Evolutionary conservation across 2,888 invertebrate genomes (phyloP), one percentile per base, ranked within the genome.

Genomic region (Chalcosyrphus nemorum): DNA sequence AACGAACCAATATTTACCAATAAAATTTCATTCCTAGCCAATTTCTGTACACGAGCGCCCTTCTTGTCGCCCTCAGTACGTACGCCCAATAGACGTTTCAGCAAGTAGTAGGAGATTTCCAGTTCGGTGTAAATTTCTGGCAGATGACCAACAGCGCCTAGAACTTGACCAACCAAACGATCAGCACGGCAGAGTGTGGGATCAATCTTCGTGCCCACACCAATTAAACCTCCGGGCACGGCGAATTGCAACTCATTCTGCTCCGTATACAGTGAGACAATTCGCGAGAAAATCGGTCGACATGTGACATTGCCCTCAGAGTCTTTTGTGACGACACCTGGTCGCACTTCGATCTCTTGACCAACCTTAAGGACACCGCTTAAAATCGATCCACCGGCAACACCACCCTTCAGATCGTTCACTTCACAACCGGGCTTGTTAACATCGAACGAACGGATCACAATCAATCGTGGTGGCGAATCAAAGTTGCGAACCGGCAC

Each of bases 391-490:
- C 99, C 99, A 86, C 99, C 99, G 72, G 99, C 99, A 24, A 99
- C 99, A 24, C 99, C 99, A 41, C 99, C 99, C 90, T 98, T 97
- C 72, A 99, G 93, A 92, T 99, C 99, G 87, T 97, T 97, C 5
- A 99, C 99, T 92, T 99, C 99, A 91, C 98, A 99, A 50, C 99
- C 99, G 3, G 99, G 99, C 92, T 99, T 99, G 93, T 99, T 99
- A 1, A 99, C 99, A 92, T 99, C 99, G 92, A 99, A 99, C 3
- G 99, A 99, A 87, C 97, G 94, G 89, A 97, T 97, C 47, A 97
- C 97, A 89, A 99, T 99, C 89, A 99, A 94, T 86, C 98, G 95
- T 4, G 99, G 99, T 84, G 97, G 95, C 0, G 98, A 97, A 7
- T 96, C 96, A 91, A 99, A 99, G 91, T 99, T 99, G 77, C 99